These are phyloP conservation scores for Periparus ater DNA, from an alignment of 2,797 vertebrate genomes.

Conservation along the genomic window DNA sequence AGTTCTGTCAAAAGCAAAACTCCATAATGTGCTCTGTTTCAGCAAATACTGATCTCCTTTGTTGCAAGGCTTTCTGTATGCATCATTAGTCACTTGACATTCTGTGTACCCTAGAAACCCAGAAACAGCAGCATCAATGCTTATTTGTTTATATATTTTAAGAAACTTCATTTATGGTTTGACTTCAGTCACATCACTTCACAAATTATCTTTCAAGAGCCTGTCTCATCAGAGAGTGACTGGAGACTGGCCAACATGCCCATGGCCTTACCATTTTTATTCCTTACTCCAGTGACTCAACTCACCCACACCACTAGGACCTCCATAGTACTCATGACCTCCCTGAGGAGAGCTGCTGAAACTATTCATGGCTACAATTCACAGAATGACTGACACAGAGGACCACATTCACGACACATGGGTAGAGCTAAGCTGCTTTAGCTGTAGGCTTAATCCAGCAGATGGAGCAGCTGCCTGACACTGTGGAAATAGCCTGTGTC, in stretches of 20 bases:
- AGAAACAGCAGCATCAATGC: conserved; percentile 1
- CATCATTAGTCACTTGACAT: conserved; percentile 25
- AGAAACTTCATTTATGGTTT: conserved; percentile 11
- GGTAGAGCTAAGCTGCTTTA: neutral
- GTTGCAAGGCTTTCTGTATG: conserved; percentile 35
- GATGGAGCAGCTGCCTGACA: conserved; percentile 41
- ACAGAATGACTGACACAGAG: neutral
- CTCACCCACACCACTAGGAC: neutral
- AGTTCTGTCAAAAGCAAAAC: neutral
- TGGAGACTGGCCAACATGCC: neutral
- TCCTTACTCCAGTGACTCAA: neutral
- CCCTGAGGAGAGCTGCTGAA: neutral
- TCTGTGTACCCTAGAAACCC: neutral
- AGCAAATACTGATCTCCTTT: conserved; percentile 35
- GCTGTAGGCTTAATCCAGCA: conserved; percentile 20
- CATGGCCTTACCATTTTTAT: neutral
- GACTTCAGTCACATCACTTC: neutral
- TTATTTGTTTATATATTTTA: conserved; percentile 30
- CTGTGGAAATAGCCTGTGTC: neutral
- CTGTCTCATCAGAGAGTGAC: neutral
- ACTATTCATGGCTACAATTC: neutral
- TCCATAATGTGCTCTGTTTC: conserved; percentile 16
- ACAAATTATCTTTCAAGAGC: conserved; percentile 25
- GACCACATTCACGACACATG: rapidly evolving
- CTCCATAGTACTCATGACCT: neutral